phyloP scores from a whole-genome alignment of 2,113 vertebrate genomes.

The Callithrix jacchus region DNA sequence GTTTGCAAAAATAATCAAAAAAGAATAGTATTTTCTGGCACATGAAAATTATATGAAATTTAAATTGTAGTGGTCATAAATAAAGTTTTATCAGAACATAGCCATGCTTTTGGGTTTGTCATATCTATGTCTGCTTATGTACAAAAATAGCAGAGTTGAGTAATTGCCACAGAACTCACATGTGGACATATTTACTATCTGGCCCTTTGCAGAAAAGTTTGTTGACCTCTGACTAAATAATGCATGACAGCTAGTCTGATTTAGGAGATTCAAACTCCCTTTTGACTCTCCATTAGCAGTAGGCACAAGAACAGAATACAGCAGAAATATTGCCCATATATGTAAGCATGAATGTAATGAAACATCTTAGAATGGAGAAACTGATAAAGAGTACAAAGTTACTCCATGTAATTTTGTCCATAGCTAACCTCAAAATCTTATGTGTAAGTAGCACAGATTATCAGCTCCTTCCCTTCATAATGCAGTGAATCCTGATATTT shows the following conservation, averaged over 20 bases:
- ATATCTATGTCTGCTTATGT: not conserved
- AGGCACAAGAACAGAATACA: not conserved
- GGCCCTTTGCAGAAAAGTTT: not conserved
- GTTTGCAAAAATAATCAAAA: not conserved
- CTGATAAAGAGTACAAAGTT: not conserved
- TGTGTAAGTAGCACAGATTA: not conserved
- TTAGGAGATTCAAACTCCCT: not conserved
- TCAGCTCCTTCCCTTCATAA: not conserved
- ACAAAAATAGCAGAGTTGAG: not conserved
- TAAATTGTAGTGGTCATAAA: not conserved
- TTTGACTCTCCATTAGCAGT: not conserved
- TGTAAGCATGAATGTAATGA: not conserved
- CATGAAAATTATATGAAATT: not conserved
- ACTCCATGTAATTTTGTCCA: not conserved
- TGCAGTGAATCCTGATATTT: not conserved
- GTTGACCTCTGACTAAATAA: not conserved
- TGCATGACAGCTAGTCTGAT: not conserved
- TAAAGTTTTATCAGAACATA: slow-evolving; percentile 11
- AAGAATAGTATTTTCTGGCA: not conserved
- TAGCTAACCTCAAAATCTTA: not conserved
- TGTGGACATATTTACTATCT: not conserved
- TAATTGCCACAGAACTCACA: not conserved
- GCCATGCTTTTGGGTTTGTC: not conserved
- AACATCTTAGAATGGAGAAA: not conserved
- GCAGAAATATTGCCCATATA: not conserved